Evolutionary conservation across 2,797 vertebrate species (phyloP), one percentile per base, ranked within the genome.

Genomic region (Megalops cyprinoides): DNA sequence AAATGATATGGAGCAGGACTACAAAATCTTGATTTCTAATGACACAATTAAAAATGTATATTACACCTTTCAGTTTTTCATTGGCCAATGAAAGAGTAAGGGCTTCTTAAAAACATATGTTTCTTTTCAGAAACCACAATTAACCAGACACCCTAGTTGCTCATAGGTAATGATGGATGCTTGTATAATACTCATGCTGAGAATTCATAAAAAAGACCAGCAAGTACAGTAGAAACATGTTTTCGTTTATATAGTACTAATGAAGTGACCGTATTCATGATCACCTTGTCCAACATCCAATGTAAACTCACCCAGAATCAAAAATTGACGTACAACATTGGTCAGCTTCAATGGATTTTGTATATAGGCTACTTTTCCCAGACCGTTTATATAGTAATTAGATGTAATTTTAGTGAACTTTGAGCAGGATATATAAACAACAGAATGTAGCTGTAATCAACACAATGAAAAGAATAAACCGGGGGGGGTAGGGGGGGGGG

Each of bases 151-250:
- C 15, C 23, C 51, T 28, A 49, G 67, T 60, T 75, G 80, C 44
- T 75, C 79, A 75, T 75, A 51, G 53, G 37, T 58, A 80, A 58
- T 62, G 79, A 75, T 34, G 55, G 42, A 31, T 56, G 37, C 71
- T n/a, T 44, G n/a, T 46, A 56, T 53, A 73, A 37, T 55, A 67
- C n/a, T 74, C 23, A n/a, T n/a, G 69, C 69, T 23, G 78, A 34
- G 53, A 39, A 56, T 79, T n/a, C n/a, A 55, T n/a, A 51, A 6
- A 18, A 18, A n/a, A 71, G 18, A 8, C 42, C 65, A n/a, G 8
- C 44, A 5, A 23, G 25, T 48, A 71, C 67, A 71, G 20, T 71
- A 74, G 48, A 69, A 69, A 39, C 34, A 7, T 2, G 34, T 7
- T 42, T 42, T 18, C 69, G 18, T 23, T 69, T 44, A 71, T 71